A percentile compares a stretch with the other conserved stretches of the same genome.
Evolutionary conservation across 2,113 vertebrate species (phyloP).

Genomic region (Rhombomys opimus): DNA sequence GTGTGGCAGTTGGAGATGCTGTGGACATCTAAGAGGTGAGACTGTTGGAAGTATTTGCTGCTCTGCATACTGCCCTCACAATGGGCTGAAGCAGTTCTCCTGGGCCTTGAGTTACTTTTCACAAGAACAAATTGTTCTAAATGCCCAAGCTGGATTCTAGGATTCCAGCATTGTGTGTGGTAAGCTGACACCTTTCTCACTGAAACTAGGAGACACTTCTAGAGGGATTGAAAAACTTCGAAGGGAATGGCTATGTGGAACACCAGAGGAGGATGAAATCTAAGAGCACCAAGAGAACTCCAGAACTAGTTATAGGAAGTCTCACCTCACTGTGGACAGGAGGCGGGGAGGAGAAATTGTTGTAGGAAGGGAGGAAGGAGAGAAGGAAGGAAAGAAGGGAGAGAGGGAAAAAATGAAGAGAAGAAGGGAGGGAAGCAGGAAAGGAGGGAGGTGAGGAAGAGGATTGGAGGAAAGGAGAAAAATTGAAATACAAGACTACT

Average conservation of each 20-base stretch:
- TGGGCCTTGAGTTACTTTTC: neutral
- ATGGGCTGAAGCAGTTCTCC: neutral
- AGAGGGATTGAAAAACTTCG: neutral
- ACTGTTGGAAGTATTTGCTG: neutral
- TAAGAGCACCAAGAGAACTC: neutral
- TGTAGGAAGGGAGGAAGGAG: too few relatives aligned
- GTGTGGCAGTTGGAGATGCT: neutral
- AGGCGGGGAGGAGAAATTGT: too few relatives aligned
- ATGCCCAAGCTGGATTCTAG: neutral
- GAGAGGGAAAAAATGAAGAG: neutral
- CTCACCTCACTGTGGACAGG: neutral
- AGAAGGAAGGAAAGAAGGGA: neutral
- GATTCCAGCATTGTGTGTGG: neutral
- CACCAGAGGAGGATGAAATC: neutral
- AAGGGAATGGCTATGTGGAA: neutral
- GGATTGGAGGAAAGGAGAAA: neutral
- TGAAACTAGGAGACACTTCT: neutral
- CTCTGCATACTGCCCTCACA: neutral
- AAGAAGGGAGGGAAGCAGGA: neutral
- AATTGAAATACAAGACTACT: neutral
- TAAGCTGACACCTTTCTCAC: neutral
- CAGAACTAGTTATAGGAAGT: neutral
- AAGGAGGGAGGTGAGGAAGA: neutral
- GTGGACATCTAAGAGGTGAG: neutral
- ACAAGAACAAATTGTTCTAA: neutral